Percentiles rank a stretch among this genome's conserved stretches.
Conservation (phyloP, 2,113 vertebrate genomes). For the Pedionomus torquatus region DNA sequence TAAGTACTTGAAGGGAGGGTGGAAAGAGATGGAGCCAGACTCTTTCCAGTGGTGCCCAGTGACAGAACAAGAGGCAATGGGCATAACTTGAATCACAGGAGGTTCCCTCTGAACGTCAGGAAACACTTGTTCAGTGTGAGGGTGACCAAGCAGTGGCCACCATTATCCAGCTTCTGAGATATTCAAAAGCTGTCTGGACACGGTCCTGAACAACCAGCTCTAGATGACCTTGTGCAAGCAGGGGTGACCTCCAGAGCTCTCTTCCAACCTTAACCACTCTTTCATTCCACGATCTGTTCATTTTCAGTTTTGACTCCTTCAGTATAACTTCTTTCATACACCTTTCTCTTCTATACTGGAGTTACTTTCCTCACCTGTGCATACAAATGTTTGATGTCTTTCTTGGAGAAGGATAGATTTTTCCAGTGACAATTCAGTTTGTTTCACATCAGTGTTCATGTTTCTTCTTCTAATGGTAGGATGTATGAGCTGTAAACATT, state of each 20-base stretch:
- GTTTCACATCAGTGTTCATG: neutral
- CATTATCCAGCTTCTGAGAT: neutral
- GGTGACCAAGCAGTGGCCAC: rapidly evolving
- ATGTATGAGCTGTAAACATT: neutral
- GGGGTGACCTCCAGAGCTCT: neutral
- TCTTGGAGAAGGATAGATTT: rapidly evolving
- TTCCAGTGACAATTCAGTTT: neutral
- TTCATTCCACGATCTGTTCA: neutral
- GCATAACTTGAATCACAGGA: neutral
- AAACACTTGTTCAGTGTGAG: neutral
- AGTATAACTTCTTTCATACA: rapidly evolving
- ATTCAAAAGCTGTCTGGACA: rapidly evolving
- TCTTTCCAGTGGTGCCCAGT: neutral
- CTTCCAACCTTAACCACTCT: neutral
- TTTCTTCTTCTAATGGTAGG: neutral
- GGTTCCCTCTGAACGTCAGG: neutral
- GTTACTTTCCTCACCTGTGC: neutral
- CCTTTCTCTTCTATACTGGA: neutral
- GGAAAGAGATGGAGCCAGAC: too few species aligned
- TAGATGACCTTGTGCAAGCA: neutral
- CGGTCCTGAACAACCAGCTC: neutral
- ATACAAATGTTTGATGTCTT: neutral
- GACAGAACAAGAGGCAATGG: rapidly evolving
- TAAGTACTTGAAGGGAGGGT: neutral
- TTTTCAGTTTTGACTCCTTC: neutral